Base-by-base conservation (phyloP, 1,140 invertebrate species). In the Procambarus virginalis region DNA sequence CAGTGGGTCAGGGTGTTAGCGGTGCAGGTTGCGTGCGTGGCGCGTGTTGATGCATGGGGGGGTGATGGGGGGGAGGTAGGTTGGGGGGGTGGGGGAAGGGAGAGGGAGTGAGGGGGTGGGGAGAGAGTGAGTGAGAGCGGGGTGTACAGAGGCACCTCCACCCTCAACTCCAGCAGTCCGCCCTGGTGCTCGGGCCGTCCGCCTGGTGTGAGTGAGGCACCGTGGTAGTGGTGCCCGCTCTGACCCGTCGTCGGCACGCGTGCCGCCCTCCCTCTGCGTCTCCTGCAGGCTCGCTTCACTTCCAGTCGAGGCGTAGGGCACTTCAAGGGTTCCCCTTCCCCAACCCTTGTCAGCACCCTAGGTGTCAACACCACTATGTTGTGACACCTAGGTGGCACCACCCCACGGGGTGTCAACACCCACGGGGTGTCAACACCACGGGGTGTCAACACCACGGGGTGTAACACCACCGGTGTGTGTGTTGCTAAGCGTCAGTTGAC, bases 111-210 rank as follows among this genome's bases (percentile, higher is more conserved):
- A 45, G 34, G 17, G 80, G 80, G 80, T 60, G 51, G 82, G 64
- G 34, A 77, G 84, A 64, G 84, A 85, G 84, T 85, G 84, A 85
- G 84, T 85, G 83, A 84, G 84, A 55, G 51, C 51, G 51, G 84
- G 84, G 73, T 49, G 84, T 85, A 85, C 73, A 85, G 84, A 77
- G 84, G 84, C 84, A 77, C 84, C 84, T 77, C 73, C 84, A 85
- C 84, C 84, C 84, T 58, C 49, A 76, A 55, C 58, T n/a, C 84
- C 84, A 60, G 73, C 84, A 85, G 84, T 77, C 84, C 73, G 17
- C 73, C 84, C 73, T 76, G 49, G 70, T 76, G 84, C 73, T 55
- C 70, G 45, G 73, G 60, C 84, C 84, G 73, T 22, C 83, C 79
- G 78, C 78, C 78, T 55, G 51, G 17, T 70, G 58, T 70, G 48